Conservation (phyloP, 2,113 vertebrate genomes). For the Ameiurus melas region DNA sequence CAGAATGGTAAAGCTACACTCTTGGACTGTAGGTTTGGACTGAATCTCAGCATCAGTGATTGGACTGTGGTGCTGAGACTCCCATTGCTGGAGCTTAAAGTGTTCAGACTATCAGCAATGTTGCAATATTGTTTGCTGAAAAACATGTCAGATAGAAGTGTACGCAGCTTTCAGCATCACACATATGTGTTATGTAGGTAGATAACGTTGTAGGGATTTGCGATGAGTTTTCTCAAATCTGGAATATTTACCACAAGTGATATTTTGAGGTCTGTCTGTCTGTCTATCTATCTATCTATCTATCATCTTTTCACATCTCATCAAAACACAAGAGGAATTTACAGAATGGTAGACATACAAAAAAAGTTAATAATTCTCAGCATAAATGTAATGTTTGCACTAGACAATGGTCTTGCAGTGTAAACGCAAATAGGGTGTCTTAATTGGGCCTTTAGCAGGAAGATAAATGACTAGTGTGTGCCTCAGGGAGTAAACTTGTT, state of each 20-base stretch:
- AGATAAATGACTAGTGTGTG: conserved; percentile 19
- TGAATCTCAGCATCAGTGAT: background rate
- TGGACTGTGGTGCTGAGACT: background rate
- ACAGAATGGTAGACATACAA: background rate
- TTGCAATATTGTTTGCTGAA: background rate
- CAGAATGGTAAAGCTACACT: background rate
- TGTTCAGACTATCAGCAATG: background rate
- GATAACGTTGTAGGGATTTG: background rate
- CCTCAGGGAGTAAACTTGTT: conserved; percentile 31
- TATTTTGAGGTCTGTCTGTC: background rate
- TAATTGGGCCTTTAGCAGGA: conserved; percentile 15
- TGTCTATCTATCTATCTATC: background rate
- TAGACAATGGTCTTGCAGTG: background rate
- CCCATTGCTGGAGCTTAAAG: background rate
- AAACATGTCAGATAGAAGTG: background rate
- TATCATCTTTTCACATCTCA: background rate
- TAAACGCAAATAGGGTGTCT: conserved; percentile 10
- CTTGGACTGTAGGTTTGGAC: background rate
- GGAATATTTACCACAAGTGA: background rate
- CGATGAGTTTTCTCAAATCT: background rate
- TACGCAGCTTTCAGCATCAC: background rate
- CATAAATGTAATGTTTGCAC: background rate
- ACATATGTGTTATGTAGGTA: background rate
- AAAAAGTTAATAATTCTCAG: background rate
- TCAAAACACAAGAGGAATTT: background rate